Conservation (phyloP, 1,140 invertebrate species). For the Plutomurus gul region DNA sequence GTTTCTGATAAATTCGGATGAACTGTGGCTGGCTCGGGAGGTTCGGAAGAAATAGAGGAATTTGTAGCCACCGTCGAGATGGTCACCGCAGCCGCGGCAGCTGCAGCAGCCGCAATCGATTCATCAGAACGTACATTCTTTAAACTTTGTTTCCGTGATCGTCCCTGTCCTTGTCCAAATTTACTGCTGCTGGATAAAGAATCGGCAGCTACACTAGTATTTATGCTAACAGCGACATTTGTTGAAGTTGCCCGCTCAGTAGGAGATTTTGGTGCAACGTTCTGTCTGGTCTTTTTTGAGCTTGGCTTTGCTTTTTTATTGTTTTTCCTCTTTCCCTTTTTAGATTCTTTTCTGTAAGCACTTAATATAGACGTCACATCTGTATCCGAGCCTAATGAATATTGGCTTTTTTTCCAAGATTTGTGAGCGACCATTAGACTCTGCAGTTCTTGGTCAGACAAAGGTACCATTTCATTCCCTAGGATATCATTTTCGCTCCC, state of each 20-base stretch:
- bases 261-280: background rate
- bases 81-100: background rate
- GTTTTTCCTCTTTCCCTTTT: background rate
- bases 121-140: constrained; percentile 34
- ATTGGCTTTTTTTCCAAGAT: constrained; percentile 29
- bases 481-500: background rate
- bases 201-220: background rate
- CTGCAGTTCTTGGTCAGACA: constrained; percentile 30
- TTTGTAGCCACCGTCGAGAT: background rate
- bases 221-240: background rate
- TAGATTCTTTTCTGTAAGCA: background rate
- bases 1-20: background rate
- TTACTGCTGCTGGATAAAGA: background rate
- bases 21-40: background rate
- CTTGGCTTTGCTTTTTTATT: background rate
- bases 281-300: background rate
- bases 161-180: background rate
- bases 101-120: background rate
- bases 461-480: background rate
- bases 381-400: constrained; percentile 26
- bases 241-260: background rate
- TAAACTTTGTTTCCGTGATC: constrained; percentile 36
- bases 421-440: constrained; percentile 32
- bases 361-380: constrained; percentile 33
- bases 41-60: background rate